phyloP scores from a whole-genome alignment of 2,888 invertebrate genomes.

The Rhogogaster chlorosoma region DNA sequence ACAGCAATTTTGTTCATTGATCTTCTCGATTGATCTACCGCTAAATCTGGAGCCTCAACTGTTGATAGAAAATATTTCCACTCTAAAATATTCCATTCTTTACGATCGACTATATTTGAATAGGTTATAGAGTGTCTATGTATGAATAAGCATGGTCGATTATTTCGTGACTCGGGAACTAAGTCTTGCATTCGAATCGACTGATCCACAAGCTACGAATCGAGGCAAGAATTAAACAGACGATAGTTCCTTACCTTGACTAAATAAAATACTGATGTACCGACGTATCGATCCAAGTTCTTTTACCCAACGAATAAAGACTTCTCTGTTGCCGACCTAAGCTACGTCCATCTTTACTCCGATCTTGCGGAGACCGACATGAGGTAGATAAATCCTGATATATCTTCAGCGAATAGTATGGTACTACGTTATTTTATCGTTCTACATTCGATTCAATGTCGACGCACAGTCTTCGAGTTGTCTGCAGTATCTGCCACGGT shows the following conservation, averaged over 20 bases:
- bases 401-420: neutral
- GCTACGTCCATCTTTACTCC: conserved; percentile 21
- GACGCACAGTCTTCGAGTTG: neutral
- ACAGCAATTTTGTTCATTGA: neutral
- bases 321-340: conserved; percentile 32
- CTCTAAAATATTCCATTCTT: conserved; percentile 16
- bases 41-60: neutral
- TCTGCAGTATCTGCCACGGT: neutral
- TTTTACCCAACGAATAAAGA: conserved; percentile 14
- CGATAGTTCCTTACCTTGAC: neutral
- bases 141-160: neutral
- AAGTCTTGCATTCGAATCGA: neutral
- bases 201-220: neutral
- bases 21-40: conserved; percentile 16
- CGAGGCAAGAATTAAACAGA: neutral
- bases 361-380: conserved; percentile 8
- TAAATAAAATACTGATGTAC: neutral
- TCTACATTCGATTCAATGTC: neutral
- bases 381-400: neutral
- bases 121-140: neutral
- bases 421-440: neutral
- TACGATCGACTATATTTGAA: neutral
- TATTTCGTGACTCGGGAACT: conserved; percentile 23
- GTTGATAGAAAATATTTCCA: conserved; percentile 6
- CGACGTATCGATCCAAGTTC: conserved; percentile 18